phyloP scores from a whole-genome alignment of 2,113 vertebrate species.

The Podarcis raffonei region DNA sequence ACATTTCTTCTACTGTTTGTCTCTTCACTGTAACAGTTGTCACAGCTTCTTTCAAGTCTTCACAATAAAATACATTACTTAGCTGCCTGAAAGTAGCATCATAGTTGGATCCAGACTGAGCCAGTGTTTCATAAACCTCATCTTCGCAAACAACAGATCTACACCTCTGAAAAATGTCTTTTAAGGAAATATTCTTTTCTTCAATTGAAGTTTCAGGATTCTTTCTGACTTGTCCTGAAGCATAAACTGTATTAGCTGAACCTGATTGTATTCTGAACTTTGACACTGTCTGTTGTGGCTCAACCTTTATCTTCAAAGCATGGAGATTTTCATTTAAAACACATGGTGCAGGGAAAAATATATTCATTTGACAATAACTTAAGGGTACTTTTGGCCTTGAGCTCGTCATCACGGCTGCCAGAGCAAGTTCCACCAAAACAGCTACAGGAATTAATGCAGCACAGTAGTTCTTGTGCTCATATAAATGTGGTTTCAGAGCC shows the following conservation, averaged over 20 bases:
- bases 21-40: conserved; percentile 74
- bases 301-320: conserved; percentile 75
- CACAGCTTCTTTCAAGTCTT: conserved; percentile 83
- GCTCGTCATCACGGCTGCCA: conserved; percentile 76
- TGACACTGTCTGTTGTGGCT: conserved; percentile 48
- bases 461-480: conserved; percentile 82
- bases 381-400: conserved; percentile 74
- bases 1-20: conserved; percentile 70
- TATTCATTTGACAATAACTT: conserved; percentile 72
- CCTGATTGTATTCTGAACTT: conserved; percentile 81
- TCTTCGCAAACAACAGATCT: conserved; percentile 61
- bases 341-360: conserved; percentile 77
- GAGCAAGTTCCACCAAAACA: conserved; percentile 82
- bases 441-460: conserved; percentile 80
- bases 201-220: conserved; percentile 57
- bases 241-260: conserved; percentile 66
- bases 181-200: conserved; percentile 74
- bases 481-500: conserved; percentile 70
- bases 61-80: conserved; percentile 75
- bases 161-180: conserved; percentile 77
- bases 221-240: conserved; percentile 74
- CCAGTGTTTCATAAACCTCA: conserved; percentile 79
- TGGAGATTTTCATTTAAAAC: conserved; percentile 72
- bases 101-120: conserved; percentile 82
- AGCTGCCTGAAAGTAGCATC: conserved; percentile 80